These are phyloP conservation scores for Condylura cristata DNA, from an alignment of 2,113 vertebrate species.

Conservation along the genomic window DNA sequence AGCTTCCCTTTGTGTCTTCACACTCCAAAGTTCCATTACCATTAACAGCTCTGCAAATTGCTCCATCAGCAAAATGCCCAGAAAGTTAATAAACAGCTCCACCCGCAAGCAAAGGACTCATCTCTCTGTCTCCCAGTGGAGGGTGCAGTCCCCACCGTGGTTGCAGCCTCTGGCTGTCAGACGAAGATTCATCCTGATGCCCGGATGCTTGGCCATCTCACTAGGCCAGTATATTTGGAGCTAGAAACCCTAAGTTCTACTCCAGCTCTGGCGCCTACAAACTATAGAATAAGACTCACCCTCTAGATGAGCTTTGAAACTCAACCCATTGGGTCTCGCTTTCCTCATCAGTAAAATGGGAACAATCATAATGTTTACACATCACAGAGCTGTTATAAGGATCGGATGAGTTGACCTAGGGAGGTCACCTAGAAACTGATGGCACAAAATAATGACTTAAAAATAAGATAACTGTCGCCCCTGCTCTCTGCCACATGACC, in stretches of 20 bases:
- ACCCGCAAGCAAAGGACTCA: neutral
- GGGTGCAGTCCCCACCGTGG: neutral
- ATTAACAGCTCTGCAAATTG: slow-evolving; percentile 69
- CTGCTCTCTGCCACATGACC: neutral
- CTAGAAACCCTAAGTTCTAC: neutral
- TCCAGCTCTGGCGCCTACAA: neutral
- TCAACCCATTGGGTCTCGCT: neutral
- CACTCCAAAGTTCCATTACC: slow-evolving; percentile 58
- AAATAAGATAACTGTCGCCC: neutral
- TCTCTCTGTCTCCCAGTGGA: neutral
- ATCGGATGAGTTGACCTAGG: neutral
- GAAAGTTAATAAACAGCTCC: slow-evolving; percentile 33
- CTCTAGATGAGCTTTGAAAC: neutral
- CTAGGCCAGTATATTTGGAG: neutral
- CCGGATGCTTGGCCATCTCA: neutral
- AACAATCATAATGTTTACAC: neutral
- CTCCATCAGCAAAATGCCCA: slow-evolving; percentile 65
- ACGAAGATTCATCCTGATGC: neutral
- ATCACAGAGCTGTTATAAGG: neutral
- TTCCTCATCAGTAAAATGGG: neutral
- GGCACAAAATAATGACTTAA: neutral
- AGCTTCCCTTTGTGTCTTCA: neutral
- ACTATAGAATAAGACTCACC: neutral
- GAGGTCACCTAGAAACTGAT: neutral
- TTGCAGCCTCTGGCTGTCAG: neutral